phyloP scores from a whole-genome alignment of 2,113 vertebrate genomes.

The Tychaedon coryphoeus region DNA sequence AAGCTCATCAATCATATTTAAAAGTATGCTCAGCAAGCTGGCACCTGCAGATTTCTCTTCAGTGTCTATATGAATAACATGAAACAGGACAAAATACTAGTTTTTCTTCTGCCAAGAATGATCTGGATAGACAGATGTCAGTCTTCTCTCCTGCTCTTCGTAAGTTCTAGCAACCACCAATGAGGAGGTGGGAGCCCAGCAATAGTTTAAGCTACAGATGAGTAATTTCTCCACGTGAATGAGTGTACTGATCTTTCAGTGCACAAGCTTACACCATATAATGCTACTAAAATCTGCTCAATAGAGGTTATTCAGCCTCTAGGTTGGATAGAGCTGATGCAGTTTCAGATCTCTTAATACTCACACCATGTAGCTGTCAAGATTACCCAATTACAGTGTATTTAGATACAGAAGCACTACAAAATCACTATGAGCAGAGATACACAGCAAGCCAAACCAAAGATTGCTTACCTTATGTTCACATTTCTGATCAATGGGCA shows the following conservation, averaged over 20 bases:
- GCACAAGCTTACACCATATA: fast-evolving
- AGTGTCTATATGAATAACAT: not conserved
- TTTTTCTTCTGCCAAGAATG: not conserved
- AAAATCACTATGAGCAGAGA: not conserved
- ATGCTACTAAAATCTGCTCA: not conserved
- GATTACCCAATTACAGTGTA: not conserved
- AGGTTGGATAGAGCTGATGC: not conserved
- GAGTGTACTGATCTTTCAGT: not conserved
- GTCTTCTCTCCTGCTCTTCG: not conserved
- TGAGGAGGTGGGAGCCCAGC: not conserved
- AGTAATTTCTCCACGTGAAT: not conserved
- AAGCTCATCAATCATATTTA: not conserved
- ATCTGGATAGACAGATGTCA: not conserved
- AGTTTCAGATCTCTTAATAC: not conserved
- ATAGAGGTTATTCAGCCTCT: not conserved
- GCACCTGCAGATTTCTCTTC: not conserved
- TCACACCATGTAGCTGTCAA: not conserved
- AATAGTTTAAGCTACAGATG: not conserved
- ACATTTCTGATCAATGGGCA: constrained; percentile 96
- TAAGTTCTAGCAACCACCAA: not conserved
- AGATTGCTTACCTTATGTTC: constrained; percentile 90
- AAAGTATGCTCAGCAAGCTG: not conserved
- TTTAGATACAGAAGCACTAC: not conserved
- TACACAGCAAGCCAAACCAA: not conserved
- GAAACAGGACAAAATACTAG: not conserved